phyloP scores from a whole-genome alignment of 2,113 vertebrate species.

The Dryoscopus gambensis region DNA sequence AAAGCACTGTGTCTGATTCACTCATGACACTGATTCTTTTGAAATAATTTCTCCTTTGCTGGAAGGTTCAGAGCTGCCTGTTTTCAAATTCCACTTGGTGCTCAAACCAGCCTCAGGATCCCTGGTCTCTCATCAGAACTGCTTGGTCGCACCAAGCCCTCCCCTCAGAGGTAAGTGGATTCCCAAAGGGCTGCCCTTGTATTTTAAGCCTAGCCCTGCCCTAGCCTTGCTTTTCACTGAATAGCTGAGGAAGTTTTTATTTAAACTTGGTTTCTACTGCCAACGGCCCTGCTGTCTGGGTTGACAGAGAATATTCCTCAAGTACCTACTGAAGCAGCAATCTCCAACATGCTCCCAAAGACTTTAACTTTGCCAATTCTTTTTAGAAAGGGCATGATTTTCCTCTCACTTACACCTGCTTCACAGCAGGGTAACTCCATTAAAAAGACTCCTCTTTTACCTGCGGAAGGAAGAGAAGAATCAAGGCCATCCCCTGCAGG shows the following conservation, averaged over 20 bases:
- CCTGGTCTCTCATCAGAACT: background rate
- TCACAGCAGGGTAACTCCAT: conserved; percentile 22
- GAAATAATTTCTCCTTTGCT: background rate
- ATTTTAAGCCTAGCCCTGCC: background rate
- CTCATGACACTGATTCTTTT: background rate
- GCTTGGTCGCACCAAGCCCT: rapidly evolving
- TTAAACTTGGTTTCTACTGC: background rate
- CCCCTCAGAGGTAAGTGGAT: background rate
- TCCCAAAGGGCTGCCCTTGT: background rate
- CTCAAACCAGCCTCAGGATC: background rate
- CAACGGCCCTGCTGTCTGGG: background rate
- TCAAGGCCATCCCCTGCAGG: background rate
- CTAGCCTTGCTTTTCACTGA: background rate
- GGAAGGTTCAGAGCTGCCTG: background rate
- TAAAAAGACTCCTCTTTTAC: conserved; percentile 29
- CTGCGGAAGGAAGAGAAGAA: background rate
- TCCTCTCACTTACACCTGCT: conserved; percentile 47
- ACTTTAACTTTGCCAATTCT: conserved; percentile 37
- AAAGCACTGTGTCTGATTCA: background rate
- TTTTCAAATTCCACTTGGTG: background rate
- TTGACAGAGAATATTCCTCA: conserved; percentile 23
- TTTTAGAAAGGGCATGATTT: conserved; percentile 28
- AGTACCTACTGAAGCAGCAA: conserved; percentile 13
- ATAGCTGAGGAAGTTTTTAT: background rate
- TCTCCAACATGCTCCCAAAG: background rate